Conservation (phyloP, 1,140 invertebrate species). For the Metopolophium dirhodum region DNA sequence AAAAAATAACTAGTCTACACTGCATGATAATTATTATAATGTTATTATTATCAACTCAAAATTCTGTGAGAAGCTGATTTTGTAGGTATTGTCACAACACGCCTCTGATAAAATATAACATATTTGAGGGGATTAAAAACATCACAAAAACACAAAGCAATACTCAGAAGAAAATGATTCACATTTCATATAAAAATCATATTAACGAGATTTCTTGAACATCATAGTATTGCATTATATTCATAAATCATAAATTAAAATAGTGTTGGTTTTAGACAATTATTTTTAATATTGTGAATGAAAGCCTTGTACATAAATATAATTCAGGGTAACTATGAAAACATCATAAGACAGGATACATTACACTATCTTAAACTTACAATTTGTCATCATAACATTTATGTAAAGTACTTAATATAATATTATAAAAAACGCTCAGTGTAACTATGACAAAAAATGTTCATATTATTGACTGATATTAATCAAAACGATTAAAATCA, state of each 20-base stretch:
- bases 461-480: slow-evolving; percentile 50
- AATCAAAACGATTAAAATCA: slow-evolving; percentile 49
- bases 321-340: slow-evolving; percentile 53
- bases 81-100: too few species aligned
- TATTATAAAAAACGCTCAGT: slow-evolving; percentile 68
- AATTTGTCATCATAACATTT: slow-evolving; percentile 58
- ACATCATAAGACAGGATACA: neutral
- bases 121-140: neutral
- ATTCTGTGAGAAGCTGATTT: too few species aligned
- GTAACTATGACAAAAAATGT: slow-evolving; percentile 81
- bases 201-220: slow-evolving; percentile 53
- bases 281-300: neutral
- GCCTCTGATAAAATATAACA: neutral
- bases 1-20: too few species aligned
- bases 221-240: slow-evolving; percentile 47
- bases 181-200: slow-evolving; percentile 51
- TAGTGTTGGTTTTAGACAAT: neutral
- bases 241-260: too few species aligned
- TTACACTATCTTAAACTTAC: neutral
- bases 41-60: too few species aligned
- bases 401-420: neutral
- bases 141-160: neutral
- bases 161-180: slow-evolving; percentile 41
- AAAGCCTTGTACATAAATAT: neutral
- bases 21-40: too few species aligned